These are phyloP conservation scores for Rosalia funebris DNA, from an alignment of 2,888 invertebrate species.

Conservation along the genomic window DNA sequence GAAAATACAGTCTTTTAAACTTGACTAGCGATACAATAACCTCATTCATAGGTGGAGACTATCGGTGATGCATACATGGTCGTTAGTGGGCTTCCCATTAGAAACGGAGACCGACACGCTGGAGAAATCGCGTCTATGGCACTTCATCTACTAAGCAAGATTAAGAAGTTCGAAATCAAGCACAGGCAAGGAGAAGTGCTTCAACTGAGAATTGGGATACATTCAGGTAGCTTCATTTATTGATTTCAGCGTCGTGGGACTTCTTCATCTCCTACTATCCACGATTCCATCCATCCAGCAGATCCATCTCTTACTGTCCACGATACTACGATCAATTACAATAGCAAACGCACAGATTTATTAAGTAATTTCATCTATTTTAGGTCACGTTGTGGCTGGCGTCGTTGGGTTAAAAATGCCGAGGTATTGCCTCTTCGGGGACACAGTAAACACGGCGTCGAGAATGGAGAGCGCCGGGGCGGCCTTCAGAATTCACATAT, in stretches of 20 bases:
- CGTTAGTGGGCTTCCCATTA: conserved; percentile 79
- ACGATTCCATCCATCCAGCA: too few relatives aligned
- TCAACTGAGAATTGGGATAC: conserved; percentile 78
- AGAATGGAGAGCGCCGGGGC: conserved; percentile 83
- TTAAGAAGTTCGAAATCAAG: conserved; percentile 75
- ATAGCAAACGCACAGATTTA: too few relatives aligned
- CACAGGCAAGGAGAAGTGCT: conserved; percentile 76
- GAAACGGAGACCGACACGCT: conserved; percentile 79
- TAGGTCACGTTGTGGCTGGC: conserved; percentile 82
- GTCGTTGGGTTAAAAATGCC: conserved; percentile 88
- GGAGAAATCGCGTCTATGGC: conserved; percentile 84
- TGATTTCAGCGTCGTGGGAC: too few relatives aligned
- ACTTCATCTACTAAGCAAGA: conserved; percentile 76
- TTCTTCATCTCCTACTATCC: too few relatives aligned
- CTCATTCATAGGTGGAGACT: conserved; percentile 76
- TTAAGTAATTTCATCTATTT: too few relatives aligned
- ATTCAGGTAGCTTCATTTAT: conserved; percentile 73
- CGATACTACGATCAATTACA: too few relatives aligned
- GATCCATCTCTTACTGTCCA: too few relatives aligned
- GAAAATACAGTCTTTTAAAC: too few relatives aligned
- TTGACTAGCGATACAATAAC: too few relatives aligned
- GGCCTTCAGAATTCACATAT: conserved; percentile 80
- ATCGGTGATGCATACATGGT: conserved; percentile 88
- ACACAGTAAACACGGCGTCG: conserved; percentile 85
- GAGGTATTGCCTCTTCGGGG: conserved; percentile 84